A percentile compares a stretch with the other conserved stretches of the same genome.
Conservation (phyloP, 2,888 invertebrate species). For the Dicycla oo region DNA sequence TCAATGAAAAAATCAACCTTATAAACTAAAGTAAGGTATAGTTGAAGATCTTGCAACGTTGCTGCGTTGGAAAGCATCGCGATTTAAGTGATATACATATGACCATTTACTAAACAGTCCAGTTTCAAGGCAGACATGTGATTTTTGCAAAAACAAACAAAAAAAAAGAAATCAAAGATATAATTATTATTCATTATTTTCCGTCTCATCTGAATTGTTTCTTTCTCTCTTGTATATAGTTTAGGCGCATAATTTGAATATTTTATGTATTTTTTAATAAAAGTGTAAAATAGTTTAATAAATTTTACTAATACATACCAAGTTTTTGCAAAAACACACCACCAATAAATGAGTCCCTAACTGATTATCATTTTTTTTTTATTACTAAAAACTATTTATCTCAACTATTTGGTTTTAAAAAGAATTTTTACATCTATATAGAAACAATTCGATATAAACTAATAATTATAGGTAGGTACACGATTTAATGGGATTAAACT, state of each 20-base stretch:
- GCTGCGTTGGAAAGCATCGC: slow-evolving; percentile 29
- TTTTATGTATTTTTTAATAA: slow-evolving; percentile 59
- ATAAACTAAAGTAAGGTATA: slow-evolving; percentile 52
- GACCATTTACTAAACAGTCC: slow-evolving; percentile 55
- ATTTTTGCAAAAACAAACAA: slow-evolving; percentile 57
- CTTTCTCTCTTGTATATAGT: slow-evolving; percentile 9
- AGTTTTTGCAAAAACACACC: slow-evolving; percentile 64
- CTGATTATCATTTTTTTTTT: slow-evolving; percentile 48
- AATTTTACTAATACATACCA: slow-evolving; percentile 54
- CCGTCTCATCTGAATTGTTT: slow-evolving; percentile 31
- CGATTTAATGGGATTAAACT: slow-evolving; percentile 67
- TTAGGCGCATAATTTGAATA: slow-evolving; percentile 42
- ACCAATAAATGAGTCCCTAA: slow-evolving; percentile 48
- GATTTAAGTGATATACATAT: slow-evolving; percentile 34
- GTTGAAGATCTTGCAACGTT: slow-evolving; percentile 40
- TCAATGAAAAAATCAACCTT: slow-evolving; percentile 59
- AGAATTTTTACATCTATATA: slow-evolving; percentile 68
- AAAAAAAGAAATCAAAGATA: slow-evolving; percentile 17
- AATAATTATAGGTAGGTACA: slow-evolving; percentile 69
- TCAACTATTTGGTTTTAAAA: slow-evolving; percentile 78
- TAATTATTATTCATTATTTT: slow-evolving; percentile 2
- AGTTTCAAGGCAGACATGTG: slow-evolving; percentile 36
- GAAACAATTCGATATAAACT: slow-evolving; percentile 69
- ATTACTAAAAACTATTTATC: slow-evolving; percentile 67
- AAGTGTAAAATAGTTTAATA: slow-evolving; percentile 55